Conservation (phyloP, 2,113 vertebrate genomes). For the Procavia capensis region DNA sequence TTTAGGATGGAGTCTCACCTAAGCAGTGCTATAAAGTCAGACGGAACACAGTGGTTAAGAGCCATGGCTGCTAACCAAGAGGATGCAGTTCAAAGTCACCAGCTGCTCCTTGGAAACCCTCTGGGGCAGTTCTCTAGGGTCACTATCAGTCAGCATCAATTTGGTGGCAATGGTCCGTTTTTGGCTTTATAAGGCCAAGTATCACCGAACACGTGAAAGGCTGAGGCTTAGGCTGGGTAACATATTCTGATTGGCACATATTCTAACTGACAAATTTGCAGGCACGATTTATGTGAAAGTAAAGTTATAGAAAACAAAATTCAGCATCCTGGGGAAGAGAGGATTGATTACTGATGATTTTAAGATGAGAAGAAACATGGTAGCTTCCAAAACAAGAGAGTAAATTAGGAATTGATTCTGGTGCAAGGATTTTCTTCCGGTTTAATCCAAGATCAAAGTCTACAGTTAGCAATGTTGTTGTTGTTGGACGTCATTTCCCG, state of each 20-base stretch:
- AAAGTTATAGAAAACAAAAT: not conserved
- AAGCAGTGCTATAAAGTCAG: not conserved
- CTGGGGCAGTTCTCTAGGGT: too few species aligned
- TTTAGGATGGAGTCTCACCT: not conserved
- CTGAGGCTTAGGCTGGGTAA: not conserved
- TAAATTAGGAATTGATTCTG: constrained; percentile 10
- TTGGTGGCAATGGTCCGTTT: too few species aligned
- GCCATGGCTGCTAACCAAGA: too few species aligned
- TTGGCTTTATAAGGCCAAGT: not conserved
- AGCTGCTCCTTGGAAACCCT: too few species aligned
- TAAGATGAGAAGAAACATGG: not conserved
- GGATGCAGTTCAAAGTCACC: too few species aligned
- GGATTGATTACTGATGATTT: not conserved
- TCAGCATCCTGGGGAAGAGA: not conserved
- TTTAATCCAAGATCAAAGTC: constrained; percentile 5
- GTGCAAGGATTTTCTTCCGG: constrained; percentile 30
- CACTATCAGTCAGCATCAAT: too few species aligned
- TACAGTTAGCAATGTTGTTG: not conserved
- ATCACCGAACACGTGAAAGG: not conserved
- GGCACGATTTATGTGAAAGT: not conserved
- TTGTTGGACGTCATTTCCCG: too few species aligned
- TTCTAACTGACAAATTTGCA: not conserved
- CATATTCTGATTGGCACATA: not conserved
- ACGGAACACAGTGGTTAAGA: not conserved
- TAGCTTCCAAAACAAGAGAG: constrained; percentile 25